A percentile compares a stretch with the other conserved stretches of the same genome.
phyloP scores from a whole-genome alignment of 2,113 vertebrate genomes.

The Bombycilla garrulus region DNA sequence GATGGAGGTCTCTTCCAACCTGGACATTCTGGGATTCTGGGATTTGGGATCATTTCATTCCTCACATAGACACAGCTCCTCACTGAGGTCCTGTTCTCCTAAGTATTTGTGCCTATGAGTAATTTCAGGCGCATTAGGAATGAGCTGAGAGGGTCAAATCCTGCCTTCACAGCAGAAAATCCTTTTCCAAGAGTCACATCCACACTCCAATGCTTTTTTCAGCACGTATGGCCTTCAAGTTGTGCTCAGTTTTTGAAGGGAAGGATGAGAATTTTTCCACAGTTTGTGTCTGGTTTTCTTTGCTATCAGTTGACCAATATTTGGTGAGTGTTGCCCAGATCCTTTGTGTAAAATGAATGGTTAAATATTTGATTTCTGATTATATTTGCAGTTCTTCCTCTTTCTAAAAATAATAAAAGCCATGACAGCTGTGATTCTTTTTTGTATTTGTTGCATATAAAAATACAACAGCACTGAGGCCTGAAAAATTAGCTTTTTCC shows the following conservation, averaged over 20 bases:
- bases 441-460: constrained; percentile 13
- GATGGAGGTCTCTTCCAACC: too few species aligned
- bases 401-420: neutral
- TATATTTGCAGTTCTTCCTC: constrained; percentile 4
- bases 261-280: neutral
- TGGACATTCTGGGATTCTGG: too few species aligned
- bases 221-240: neutral
- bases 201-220: neutral
- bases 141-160: neutral
- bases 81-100: neutral
- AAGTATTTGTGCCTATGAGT: constrained; percentile 11
- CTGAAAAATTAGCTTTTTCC: constrained; percentile 25
- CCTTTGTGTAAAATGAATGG: neutral
- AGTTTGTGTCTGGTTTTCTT: neutral
- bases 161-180: neutral
- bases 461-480: neutral
- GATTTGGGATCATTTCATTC: neutral
- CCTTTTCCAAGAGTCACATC: neutral
- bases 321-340: neutral
- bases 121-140: constrained; percentile 4
- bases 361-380: constrained; percentile 6
- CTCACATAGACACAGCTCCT: neutral
- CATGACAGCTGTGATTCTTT: neutral
- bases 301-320: neutral
- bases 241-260: neutral